Percentiles rank a stretch among this genome's conserved stretches.
phyloP scores from a whole-genome alignment of 2,888 invertebrate species.

The Tetranychus truncatus region DNA sequence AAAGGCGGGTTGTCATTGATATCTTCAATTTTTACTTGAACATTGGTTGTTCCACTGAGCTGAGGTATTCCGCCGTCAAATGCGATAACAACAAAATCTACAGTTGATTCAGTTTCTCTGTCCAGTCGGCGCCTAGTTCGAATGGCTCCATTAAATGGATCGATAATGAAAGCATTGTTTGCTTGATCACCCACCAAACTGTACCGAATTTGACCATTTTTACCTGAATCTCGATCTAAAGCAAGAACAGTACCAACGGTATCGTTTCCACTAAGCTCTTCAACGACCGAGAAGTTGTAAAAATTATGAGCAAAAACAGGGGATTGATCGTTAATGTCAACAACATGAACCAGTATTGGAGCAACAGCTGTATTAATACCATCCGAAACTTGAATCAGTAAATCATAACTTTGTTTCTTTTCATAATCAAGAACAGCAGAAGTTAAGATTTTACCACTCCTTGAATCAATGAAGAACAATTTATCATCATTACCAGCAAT shows the following conservation, averaged over 20 bases:
- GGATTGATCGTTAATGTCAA: constrained; percentile 27
- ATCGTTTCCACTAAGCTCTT: constrained; percentile 12
- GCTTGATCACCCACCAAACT: constrained; percentile 42
- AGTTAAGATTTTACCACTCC: constrained; percentile 26
- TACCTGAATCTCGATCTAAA: constrained; percentile 51
- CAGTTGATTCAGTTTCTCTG: constrained; percentile 25
- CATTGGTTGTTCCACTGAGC: constrained; percentile 27
- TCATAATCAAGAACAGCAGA: constrained; percentile 28
- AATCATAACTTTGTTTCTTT: constrained; percentile 27
- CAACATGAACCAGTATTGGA: constrained; percentile 27
- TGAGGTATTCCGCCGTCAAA: constrained; percentile 28
- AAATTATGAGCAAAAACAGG: constrained; percentile 27
- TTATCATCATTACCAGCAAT: constrained; percentile 29
- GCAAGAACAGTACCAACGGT: constrained; percentile 34
- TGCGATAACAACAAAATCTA: constrained; percentile 27
- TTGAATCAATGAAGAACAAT: constrained; percentile 26
- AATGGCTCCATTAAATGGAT: constrained; percentile 25
- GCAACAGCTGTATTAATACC: constrained; percentile 28
- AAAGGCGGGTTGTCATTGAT: constrained; percentile 69
- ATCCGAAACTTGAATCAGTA: constrained; percentile 28
- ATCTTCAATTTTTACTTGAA: constrained; percentile 51
- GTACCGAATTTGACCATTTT: constrained; percentile 60
- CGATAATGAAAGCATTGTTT: constrained; percentile 26
- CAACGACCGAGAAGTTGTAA: constrained; percentile 27
- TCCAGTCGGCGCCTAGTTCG: constrained; percentile 26